Evolutionary conservation across 2,797 vertebrate genomes (phyloP).

Genomic region (Paguma larvata): DNA sequence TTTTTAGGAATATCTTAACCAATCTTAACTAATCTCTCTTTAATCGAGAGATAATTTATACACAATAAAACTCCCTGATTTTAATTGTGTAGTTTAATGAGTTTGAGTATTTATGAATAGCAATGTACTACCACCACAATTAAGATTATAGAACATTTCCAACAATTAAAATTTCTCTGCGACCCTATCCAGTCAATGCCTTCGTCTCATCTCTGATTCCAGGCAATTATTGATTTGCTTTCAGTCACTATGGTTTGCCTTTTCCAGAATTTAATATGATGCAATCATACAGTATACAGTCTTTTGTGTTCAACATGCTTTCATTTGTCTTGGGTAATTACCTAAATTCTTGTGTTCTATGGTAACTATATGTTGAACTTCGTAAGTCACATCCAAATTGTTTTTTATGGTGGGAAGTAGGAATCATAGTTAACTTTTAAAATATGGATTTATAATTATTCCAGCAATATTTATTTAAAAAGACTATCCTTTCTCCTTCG

Average conservation of each 20-base stretch:
- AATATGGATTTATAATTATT: background rate
- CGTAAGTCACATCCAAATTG: background rate
- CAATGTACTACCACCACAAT: background rate
- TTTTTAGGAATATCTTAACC: background rate
- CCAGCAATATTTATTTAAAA: background rate
- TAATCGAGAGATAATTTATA: background rate
- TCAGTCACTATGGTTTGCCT: background rate
- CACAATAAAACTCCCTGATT: background rate
- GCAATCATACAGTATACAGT: background rate
- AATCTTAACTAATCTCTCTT: background rate
- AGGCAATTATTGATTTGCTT: background rate
- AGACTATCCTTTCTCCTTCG: background rate
- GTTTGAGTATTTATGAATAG: background rate
- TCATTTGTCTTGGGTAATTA: background rate
- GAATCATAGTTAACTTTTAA: background rate
- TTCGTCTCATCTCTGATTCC: background rate
- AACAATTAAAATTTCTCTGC: background rate
- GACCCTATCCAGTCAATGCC: background rate
- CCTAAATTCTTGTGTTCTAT: background rate
- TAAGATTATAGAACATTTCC: background rate
- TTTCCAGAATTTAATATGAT: constrained; percentile 8
- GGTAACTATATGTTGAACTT: background rate
- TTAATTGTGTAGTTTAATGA: background rate
- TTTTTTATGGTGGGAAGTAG: background rate
- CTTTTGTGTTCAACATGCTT: background rate